Percentiles rank a stretch among this genome's conserved stretches.
These are phyloP conservation scores for Sturmia bella DNA, from an alignment of 2,888 invertebrate species.

Conservation along the genomic window DNA sequence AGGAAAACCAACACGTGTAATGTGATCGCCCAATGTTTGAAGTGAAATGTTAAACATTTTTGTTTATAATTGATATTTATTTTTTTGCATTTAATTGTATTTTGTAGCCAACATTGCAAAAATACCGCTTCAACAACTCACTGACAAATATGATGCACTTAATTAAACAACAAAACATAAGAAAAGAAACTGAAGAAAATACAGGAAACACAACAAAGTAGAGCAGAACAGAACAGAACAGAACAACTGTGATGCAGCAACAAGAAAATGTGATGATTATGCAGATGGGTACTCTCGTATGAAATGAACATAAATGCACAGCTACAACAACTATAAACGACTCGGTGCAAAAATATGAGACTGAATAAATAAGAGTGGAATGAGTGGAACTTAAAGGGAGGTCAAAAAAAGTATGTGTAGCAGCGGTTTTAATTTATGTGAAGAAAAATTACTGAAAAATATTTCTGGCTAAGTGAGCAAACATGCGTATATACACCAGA, in stretches of 20 bases:
- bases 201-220: too few relatives aligned
- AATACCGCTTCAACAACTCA: not conserved
- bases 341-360: conserved; percentile 7
- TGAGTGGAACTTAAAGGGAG: not conserved
- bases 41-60: conserved; percentile 8
- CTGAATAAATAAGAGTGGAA: not conserved
- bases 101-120: conserved; percentile 39
- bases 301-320: conserved; percentile 17
- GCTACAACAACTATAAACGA: not conserved
- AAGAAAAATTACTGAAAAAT: not conserved
- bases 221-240: not conserved
- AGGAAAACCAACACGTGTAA: not conserved
- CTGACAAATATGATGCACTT: not conserved
- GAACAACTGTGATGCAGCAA: conserved; percentile 6
- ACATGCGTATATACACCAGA: too few relatives aligned
- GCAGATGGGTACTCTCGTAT: conserved; percentile 5
- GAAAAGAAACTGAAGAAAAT: not conserved
- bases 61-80: conserved; percentile 48
- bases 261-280: conserved; percentile 18
- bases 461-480: too few relatives aligned
- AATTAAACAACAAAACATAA: not conserved
- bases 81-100: conserved; percentile 25
- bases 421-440: conserved; percentile 6
- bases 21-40: not conserved
- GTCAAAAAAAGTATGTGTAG: not conserved